phyloP scores from a whole-genome alignment of 2,888 invertebrate genomes.

The Molanna angustata region DNA sequence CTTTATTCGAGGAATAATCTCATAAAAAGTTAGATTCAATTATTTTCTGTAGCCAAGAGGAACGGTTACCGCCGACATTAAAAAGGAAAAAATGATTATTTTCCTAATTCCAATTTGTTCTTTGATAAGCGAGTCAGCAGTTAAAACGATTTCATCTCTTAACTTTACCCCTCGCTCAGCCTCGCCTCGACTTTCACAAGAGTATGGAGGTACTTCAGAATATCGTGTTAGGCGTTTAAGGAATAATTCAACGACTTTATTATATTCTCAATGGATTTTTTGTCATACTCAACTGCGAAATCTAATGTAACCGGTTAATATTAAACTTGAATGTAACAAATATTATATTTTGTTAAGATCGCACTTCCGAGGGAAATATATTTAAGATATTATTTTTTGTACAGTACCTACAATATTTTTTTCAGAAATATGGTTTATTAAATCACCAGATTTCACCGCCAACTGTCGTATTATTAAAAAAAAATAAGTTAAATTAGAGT shows the following conservation, averaged over 20 bases:
- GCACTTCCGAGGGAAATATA: no score
- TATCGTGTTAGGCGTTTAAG: slow-evolving; percentile 16
- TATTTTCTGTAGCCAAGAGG: slow-evolving; percentile 24
- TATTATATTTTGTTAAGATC: no score
- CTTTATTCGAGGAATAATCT: neutral
- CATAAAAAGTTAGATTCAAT: slow-evolving; percentile 23
- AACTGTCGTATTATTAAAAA: no score
- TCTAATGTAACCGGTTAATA: no score
- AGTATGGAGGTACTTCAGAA: slow-evolving; percentile 5
- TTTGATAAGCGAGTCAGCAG: slow-evolving; percentile 31
- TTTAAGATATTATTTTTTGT: no score
- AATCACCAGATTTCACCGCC: no score
- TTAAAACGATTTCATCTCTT: slow-evolving; percentile 25
- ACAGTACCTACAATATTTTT: no score
- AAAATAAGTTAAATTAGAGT: no score
- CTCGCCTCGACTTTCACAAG: no score
- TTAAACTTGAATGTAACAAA: no score
- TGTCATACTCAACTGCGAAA: no score
- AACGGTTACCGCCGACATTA: slow-evolving; percentile 27
- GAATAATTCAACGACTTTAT: slow-evolving; percentile 5
- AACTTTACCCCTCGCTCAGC: slow-evolving; percentile 6
- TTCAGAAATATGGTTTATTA: no score
- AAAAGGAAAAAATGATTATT: slow-evolving; percentile 22
- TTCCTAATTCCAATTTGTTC: slow-evolving; percentile 31
- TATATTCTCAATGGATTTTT: neutral